A percentile compares a stretch with the other conserved stretches of the same genome.
Conservation (phyloP, 2,888 invertebrate genomes). For the Acrobasis consociella region DNA sequence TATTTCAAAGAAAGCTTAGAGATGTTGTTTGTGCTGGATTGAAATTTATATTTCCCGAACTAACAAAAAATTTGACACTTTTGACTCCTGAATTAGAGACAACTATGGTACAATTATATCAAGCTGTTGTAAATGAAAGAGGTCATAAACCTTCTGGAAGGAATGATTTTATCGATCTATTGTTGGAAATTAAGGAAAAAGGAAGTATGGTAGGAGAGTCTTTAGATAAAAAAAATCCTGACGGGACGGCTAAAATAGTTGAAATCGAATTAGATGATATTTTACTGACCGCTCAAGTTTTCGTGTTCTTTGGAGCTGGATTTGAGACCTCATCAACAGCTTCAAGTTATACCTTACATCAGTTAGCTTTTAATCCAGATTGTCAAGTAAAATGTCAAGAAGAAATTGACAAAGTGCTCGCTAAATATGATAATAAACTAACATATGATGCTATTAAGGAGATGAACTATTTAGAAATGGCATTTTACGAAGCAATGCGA, state of each 20-base stretch:
- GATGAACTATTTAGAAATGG: slow-evolving; percentile 68
- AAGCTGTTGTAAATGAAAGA: slow-evolving; percentile 56
- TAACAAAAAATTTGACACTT: slow-evolving; percentile 58
- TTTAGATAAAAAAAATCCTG: slow-evolving; percentile 53
- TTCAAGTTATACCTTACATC: slow-evolving; percentile 73
- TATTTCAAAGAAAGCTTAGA: slow-evolving; percentile 57
- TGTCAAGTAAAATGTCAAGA: slow-evolving; percentile 67
- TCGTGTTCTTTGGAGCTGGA: slow-evolving; percentile 76
- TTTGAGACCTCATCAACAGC: slow-evolving; percentile 79
- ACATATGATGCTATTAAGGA: slow-evolving; percentile 69
- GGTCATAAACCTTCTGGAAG: slow-evolving; percentile 61
- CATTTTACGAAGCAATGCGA: slow-evolving; percentile 68
- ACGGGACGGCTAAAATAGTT: slow-evolving; percentile 59
- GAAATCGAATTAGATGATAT: slow-evolving; percentile 60
- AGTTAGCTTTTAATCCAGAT: slow-evolving; percentile 71
- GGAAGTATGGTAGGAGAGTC: slow-evolving; percentile 67
- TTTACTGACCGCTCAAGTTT: slow-evolving; percentile 67
- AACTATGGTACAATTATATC: slow-evolving; percentile 54
- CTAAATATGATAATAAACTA: slow-evolving; percentile 58
- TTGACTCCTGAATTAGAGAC: slow-evolving; percentile 56
- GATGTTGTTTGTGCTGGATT: slow-evolving; percentile 53
- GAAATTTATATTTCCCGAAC: slow-evolving; percentile 63
- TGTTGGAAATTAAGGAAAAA: slow-evolving; percentile 63
- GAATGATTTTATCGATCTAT: slow-evolving; percentile 70
- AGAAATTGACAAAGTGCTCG: slow-evolving; percentile 67